Evolutionary conservation across 2,888 invertebrate genomes (phyloP).

Genomic region (Tinea semifulvella): DNA sequence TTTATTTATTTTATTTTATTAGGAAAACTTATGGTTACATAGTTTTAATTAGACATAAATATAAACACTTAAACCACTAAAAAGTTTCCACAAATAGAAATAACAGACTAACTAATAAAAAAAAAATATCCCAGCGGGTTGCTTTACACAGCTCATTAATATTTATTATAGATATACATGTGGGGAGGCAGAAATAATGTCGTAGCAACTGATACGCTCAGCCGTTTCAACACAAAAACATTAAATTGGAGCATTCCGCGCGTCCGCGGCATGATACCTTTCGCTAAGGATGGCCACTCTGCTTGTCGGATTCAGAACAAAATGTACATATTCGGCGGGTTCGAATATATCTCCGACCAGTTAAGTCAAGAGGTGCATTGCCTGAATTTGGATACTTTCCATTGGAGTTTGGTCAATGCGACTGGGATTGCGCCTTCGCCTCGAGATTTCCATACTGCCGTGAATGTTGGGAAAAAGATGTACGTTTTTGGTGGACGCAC

Average conservation of each 20-base stretch:
- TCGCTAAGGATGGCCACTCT: conserved; percentile 90
- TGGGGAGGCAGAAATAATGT: conserved; percentile 94
- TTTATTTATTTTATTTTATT: no score
- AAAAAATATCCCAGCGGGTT: no score
- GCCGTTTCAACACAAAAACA: conserved; percentile 80
- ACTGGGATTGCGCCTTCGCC: conserved; percentile 74
- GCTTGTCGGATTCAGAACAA: conserved; percentile 80
- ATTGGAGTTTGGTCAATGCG: conserved; percentile 74
- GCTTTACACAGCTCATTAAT: no score
- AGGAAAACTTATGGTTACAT: no score
- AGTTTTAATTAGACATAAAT: no score
- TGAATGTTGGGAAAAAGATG: conserved; percentile 79
- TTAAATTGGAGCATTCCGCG: conserved; percentile 73
- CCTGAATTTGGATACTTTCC: conserved; percentile 75
- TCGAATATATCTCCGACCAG: conserved; percentile 82
- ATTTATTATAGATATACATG: conserved; percentile 80
- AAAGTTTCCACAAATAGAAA: no score
- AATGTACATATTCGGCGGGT: conserved; percentile 94
- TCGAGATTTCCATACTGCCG: conserved; percentile 90
- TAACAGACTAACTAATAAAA: no score
- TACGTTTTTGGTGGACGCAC: conserved; percentile 92
- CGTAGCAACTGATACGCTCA: conserved; percentile 81
- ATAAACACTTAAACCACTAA: no score
- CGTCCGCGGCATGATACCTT: conserved; percentile 76
- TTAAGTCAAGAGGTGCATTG: conserved; percentile 83